phyloP scores from a whole-genome alignment of 2,888 invertebrate species.

The Andrena fulva region DNA sequence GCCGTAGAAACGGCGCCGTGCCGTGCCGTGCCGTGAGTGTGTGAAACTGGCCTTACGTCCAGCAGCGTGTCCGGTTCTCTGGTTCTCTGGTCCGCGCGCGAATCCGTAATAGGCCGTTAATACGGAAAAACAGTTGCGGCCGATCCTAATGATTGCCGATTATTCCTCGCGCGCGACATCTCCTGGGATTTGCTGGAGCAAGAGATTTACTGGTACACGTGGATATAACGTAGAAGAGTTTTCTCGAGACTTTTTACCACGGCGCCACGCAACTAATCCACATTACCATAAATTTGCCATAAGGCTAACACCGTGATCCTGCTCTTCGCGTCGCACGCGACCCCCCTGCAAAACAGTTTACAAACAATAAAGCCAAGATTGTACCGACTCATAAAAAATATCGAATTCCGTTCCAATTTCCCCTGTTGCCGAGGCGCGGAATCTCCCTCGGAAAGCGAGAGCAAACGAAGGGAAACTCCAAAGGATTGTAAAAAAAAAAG shows the following conservation, averaged over 20 bases:
- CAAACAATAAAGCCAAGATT: conserved; percentile 5
- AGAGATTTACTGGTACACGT: not conserved
- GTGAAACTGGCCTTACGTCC: no score
- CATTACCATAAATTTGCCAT: not conserved
- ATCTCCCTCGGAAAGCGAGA: not conserved
- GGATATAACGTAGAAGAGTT: not conserved
- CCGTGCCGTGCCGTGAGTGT: no score
- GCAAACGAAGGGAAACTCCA: not conserved
- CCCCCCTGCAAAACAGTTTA: not conserved
- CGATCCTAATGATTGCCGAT: no score
- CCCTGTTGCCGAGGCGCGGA: not conserved
- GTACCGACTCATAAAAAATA: conserved; percentile 1
- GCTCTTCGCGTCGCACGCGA: not conserved
- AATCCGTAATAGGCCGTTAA: not conserved
- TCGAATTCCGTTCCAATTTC: conserved; percentile 39
- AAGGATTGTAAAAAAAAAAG: not conserved
- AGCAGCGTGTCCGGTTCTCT: not conserved
- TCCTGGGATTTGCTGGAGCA: not conserved
- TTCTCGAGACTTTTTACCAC: not conserved
- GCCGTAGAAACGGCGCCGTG: no score
- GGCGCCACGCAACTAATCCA: not conserved
- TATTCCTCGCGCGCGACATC: no score
- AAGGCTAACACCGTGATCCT: not conserved
- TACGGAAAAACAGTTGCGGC: not conserved
- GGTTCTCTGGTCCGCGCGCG: not conserved